Conservation (phyloP, 2,113 vertebrate genomes). For the Opisthocomus hoazin region DNA sequence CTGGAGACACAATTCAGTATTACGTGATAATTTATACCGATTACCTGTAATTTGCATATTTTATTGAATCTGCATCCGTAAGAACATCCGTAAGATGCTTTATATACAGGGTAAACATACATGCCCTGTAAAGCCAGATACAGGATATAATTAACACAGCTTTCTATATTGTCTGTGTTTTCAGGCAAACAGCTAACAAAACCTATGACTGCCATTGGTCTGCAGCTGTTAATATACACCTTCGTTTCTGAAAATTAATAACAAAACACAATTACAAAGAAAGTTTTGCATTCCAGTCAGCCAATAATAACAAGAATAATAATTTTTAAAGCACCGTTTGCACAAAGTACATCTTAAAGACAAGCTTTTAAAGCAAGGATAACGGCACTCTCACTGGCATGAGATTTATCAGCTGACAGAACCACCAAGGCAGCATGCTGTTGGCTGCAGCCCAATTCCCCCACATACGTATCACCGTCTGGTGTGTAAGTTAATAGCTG, state of each 20-base stretch:
- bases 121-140: not conserved
- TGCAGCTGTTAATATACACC: not conserved
- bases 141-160: not conserved
- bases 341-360: not conserved
- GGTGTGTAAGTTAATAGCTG: constrained; percentile 62
- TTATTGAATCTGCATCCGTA: not conserved
- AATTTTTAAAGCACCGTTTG: not conserved
- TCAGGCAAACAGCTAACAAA: not conserved
- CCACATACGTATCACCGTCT: constrained; percentile 35
- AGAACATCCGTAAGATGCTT: not conserved
- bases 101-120: not conserved
- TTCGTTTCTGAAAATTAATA: not conserved
- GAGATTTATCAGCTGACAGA: constrained; percentile 52
- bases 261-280: not conserved
- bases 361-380: constrained; percentile 11
- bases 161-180: not conserved
- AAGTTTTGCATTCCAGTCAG: not conserved
- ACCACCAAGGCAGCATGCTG: constrained; percentile 31
- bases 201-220: not conserved
- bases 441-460: constrained; percentile 35
- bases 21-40: not conserved
- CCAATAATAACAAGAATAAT: not conserved
- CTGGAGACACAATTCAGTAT: not conserved
- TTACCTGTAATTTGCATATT: not conserved
- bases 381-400: constrained; percentile 3